Conservation (phyloP, 2,797 vertebrate genomes). For the Syncerus caffer region DNA sequence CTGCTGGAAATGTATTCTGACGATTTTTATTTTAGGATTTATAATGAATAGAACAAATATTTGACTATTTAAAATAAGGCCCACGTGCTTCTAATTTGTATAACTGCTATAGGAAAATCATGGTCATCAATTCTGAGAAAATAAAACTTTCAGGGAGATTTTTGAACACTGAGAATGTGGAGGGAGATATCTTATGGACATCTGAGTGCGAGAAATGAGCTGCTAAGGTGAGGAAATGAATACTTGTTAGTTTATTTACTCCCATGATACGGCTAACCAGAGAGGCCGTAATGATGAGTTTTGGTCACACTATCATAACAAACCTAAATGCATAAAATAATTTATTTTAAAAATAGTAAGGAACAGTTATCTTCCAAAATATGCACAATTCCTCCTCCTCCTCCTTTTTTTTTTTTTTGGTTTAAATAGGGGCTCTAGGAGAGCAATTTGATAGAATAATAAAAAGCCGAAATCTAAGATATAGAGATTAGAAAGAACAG, state of each 20-base stretch:
- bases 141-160: not conserved
- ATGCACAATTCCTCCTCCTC: not conserved
- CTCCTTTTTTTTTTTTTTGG: not conserved
- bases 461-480: slow-evolving; percentile 11
- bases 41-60: not conserved
- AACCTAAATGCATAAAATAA: not conserved
- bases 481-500: not conserved
- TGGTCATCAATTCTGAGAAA: slow-evolving; percentile 9
- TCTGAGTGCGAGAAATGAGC: not conserved
- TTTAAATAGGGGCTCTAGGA: not conserved
- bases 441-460: not conserved
- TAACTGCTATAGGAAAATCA: not conserved
- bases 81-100: not conserved
- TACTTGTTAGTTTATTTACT: not conserved
- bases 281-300: not conserved
- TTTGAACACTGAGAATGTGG: not conserved
- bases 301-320: not conserved
- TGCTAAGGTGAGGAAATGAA: not conserved
- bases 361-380: not conserved
- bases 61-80: not conserved
- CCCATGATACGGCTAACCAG: not conserved
- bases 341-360: not conserved
- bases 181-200: not conserved
- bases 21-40: slow-evolving; percentile 30
- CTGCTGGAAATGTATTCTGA: not conserved